Percentiles rank a stretch among this genome's conserved stretches.
These are phyloP conservation scores for Gastracanthus pulcherrimus DNA, from an alignment of 2,888 invertebrate genomes.

Conservation along the genomic window DNA sequence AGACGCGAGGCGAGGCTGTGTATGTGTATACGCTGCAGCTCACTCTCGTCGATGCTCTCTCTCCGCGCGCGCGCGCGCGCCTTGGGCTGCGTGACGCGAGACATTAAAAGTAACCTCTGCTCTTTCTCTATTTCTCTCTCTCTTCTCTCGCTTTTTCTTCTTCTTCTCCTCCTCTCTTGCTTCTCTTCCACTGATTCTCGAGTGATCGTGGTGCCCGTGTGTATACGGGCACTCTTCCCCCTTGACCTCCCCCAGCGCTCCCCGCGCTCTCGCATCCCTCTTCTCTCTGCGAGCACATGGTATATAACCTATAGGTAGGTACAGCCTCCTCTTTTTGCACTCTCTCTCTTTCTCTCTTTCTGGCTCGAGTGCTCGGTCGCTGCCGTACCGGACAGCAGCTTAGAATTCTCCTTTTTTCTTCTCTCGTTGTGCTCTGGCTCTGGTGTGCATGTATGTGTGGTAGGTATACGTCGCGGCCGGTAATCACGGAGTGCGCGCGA, in stretches of 20 bases:
- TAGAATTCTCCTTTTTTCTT: conserved; percentile 59
- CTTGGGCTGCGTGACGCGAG: conserved; percentile 77
- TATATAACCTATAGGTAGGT: no score
- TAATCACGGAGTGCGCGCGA: conserved; percentile 62
- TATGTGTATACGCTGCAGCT: conserved; percentile 41
- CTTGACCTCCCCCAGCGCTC: no score
- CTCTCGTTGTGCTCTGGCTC: no score
- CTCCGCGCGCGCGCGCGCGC: no score
- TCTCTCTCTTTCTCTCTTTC: not conserved
- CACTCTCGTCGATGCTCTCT: conserved; percentile 56
- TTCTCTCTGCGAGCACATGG: no score
- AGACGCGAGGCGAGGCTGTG: conserved; percentile 71
- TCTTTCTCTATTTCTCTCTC: conserved; percentile 23
- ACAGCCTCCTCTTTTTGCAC: conserved; percentile 16
- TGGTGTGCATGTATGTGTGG: not conserved
- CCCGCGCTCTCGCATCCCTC: no score
- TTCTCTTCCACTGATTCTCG: no score
- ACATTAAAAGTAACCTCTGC: conserved; percentile 77
- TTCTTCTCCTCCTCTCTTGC: conserved; percentile 45
- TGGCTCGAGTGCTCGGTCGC: conserved; percentile 40
- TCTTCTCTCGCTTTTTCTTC: conserved; percentile 55
- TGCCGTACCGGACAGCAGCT: conserved; percentile 60
- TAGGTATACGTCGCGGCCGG: conserved; percentile 45
- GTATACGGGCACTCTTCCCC: no score
- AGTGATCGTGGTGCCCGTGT: not conserved